These are phyloP conservation scores for Thera obeliscata DNA, from an alignment of 2,888 invertebrate species.

Conservation along the genomic window DNA sequence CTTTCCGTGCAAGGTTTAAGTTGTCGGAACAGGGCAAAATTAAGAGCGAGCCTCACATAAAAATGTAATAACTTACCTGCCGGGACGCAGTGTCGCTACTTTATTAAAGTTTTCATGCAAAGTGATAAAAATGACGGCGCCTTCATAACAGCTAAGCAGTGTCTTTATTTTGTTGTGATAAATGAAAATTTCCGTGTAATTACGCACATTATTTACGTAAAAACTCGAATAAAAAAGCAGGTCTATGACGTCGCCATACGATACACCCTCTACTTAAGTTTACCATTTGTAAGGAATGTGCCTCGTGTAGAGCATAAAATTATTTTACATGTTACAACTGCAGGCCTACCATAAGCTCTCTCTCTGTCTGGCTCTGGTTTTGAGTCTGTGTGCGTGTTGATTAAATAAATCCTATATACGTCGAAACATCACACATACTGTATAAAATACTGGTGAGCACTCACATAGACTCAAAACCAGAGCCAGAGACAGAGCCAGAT, in stretches of 20 bases:
- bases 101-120: constrained; percentile 77
- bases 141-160: constrained; percentile 62
- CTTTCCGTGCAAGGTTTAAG: constrained; percentile 21
- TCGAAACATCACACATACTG: too few species aligned
- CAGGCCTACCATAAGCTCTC: too few species aligned
- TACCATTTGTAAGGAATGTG: background rate
- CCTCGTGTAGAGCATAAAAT: too few species aligned
- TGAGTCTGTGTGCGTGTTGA: too few species aligned
- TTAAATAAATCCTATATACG: too few species aligned
- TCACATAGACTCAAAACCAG: too few species aligned
- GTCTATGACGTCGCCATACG: background rate
- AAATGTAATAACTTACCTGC: constrained; percentile 72
- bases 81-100: constrained; percentile 59
- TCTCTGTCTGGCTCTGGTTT: too few species aligned
- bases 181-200: constrained; percentile 45
- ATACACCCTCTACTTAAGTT: background rate
- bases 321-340: too few species aligned
- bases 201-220: constrained; percentile 14
- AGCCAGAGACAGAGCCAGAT: too few species aligned
- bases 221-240: constrained; percentile 11
- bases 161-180: constrained; percentile 67
- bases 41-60: constrained; percentile 69
- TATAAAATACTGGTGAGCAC: too few species aligned
- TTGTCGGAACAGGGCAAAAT: constrained; percentile 55
- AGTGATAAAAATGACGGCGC: constrained; percentile 77